phyloP scores from a whole-genome alignment of 2,113 vertebrate genomes.

The Ardeotis arabs region DNA sequence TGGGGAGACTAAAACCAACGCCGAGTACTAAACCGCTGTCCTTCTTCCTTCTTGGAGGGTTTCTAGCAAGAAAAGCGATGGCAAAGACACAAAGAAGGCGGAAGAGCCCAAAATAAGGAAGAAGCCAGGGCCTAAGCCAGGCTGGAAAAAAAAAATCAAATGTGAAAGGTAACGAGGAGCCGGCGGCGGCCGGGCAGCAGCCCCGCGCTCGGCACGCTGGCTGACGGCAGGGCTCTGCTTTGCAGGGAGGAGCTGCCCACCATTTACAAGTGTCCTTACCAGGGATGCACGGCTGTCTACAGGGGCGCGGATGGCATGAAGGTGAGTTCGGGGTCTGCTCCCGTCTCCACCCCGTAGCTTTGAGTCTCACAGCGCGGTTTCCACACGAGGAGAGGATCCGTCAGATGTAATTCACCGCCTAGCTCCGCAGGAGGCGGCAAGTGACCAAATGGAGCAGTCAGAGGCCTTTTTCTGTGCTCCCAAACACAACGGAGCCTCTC shows the following conservation, averaged over 20 bases:
- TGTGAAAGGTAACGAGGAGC: slow-evolving; percentile 81
- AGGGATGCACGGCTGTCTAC: slow-evolving; percentile 94
- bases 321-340: slow-evolving; percentile 69
- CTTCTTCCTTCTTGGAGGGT: slow-evolving; percentile 13
- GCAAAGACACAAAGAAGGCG: slow-evolving; percentile 67
- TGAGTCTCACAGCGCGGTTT: rapidly evolving
- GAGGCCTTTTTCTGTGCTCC: background rate
- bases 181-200: rapidly evolving
- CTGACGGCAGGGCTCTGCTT: background rate
- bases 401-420: background rate
- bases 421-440: background rate
- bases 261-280: slow-evolving; percentile 97
- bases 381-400: rapidly evolving
- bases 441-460: rapidly evolving
- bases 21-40: background rate
- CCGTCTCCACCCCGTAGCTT: rapidly evolving
- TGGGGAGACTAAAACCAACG: background rate
- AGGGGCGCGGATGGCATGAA: slow-evolving; percentile 93
- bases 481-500: background rate
- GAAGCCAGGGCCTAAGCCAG: slow-evolving; percentile 95
- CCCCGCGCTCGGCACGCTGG: rapidly evolving
- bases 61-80: slow-evolving; percentile 73
- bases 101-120: slow-evolving; percentile 86
- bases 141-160: slow-evolving; percentile 93
- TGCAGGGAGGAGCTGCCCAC: slow-evolving; percentile 94